phyloP scores from a whole-genome alignment of 1,140 invertebrate genomes.

The Sipha flava region DNA sequence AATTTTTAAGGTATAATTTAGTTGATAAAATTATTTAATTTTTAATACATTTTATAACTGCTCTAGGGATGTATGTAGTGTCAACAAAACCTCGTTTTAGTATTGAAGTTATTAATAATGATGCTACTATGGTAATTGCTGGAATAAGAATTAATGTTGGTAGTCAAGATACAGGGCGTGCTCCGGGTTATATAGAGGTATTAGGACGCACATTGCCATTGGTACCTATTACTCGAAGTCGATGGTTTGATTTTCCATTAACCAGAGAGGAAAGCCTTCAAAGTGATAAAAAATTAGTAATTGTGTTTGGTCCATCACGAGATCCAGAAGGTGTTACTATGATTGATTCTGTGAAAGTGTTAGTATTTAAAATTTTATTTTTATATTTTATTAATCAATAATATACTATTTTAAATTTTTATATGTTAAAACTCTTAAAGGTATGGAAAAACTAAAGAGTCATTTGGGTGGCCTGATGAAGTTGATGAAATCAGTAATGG shows the following conservation, averaged over 20 bases:
- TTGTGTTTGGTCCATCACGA: constrained; percentile 84
- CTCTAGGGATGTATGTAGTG: constrained; percentile 73
- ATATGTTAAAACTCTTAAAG: constrained; percentile 44
- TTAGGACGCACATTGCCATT: constrained; percentile 68
- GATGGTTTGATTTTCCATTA: constrained; percentile 93
- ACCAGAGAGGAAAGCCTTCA: constrained; percentile 88
- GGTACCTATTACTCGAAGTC: constrained; percentile 54
- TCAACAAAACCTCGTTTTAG: constrained; percentile 79
- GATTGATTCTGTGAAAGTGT: constrained; percentile 87
- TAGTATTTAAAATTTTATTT: constrained; percentile 38
- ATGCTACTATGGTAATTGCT: constrained; percentile 76
- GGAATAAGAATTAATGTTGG: constrained; percentile 79
- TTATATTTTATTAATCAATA: not conserved
- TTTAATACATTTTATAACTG: not conserved
- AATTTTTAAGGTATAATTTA: no score
- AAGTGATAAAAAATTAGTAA: constrained; percentile 81
- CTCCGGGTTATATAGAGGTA: constrained; percentile 76
- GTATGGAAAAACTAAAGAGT: constrained; percentile 91
- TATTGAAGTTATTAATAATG: constrained; percentile 81
- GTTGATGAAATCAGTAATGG: constrained; percentile 67
- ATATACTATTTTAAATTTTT: not conserved
- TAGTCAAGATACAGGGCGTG: constrained; percentile 72
- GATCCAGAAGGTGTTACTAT: constrained; percentile 83
- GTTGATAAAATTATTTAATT: no score
- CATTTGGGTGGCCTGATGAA: constrained; percentile 95